Evolutionary conservation across 2,797 vertebrate species (phyloP).

Genomic region (Pipistrellus pygmaeus): DNA sequence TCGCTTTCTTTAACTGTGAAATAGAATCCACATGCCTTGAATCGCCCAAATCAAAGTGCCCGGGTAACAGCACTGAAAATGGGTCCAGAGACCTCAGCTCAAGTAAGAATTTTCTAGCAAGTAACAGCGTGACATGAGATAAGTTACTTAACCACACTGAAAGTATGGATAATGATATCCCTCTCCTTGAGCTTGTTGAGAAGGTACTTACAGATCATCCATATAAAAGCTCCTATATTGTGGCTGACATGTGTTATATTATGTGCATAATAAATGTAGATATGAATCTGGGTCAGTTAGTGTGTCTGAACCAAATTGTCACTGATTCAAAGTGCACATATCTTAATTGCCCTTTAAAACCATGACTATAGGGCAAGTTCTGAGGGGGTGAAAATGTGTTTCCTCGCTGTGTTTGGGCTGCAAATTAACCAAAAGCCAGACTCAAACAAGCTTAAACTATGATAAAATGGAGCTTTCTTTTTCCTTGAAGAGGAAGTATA

Average conservation of each 20-base stretch:
- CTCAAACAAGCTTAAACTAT: slow-evolving; percentile 2
- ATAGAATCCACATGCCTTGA: neutral
- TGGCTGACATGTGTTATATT: neutral
- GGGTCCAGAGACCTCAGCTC: neutral
- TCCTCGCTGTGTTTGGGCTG: neutral
- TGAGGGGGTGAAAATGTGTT: neutral
- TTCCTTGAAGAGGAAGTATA: neutral
- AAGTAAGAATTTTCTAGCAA: neutral
- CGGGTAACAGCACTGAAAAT: neutral
- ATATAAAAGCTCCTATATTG: neutral
- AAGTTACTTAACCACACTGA: neutral
- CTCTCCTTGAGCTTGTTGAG: neutral
- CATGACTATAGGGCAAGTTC: neutral
- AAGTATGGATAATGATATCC: neutral
- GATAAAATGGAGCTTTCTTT: neutral
- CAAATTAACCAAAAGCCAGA: slow-evolving; percentile 8
- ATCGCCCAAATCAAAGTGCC: neutral
- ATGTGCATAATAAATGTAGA: neutral
- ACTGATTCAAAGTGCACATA: neutral
- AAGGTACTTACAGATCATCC: neutral
- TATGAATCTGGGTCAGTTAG: neutral
- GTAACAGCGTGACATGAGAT: neutral
- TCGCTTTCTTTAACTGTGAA: neutral
- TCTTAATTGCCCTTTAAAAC: neutral
- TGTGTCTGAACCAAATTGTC: neutral